phyloP scores from a whole-genome alignment of 2,113 vertebrate species.

The Oncorhynchus keta region DNA sequence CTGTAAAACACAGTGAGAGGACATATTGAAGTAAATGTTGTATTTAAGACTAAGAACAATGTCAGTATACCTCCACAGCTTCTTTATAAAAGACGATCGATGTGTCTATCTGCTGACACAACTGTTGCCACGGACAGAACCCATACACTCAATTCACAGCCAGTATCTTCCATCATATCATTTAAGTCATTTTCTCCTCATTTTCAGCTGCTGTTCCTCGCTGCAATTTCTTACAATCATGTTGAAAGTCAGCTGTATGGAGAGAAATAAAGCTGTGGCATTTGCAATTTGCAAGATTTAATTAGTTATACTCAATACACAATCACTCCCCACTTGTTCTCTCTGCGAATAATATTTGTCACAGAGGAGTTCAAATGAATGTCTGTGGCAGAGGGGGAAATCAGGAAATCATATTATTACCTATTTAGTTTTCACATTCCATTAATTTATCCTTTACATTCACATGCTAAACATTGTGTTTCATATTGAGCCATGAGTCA shows the following conservation, averaged over 20 bases:
- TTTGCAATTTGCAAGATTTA: background rate
- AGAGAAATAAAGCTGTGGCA: background rate
- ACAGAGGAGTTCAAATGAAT: constrained; percentile 23
- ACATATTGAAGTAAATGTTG: background rate
- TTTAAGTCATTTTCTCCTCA: background rate
- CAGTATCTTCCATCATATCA: constrained; percentile 2
- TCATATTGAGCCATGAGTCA: background rate
- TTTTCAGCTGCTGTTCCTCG: background rate
- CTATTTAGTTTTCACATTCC: background rate
- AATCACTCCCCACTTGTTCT: background rate
- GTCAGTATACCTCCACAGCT: background rate
- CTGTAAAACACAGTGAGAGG: background rate
- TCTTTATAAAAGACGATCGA: background rate
- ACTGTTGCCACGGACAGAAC: background rate
- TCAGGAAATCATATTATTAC: constrained; percentile 5
- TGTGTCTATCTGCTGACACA: background rate
- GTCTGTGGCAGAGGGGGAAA: constrained; percentile 11
- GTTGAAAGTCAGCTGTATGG: background rate
- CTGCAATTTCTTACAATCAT: constrained; percentile 1
- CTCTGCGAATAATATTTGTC: constrained; percentile 2
- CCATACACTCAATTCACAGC: background rate
- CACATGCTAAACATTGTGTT: background rate
- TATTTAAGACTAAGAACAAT: background rate
- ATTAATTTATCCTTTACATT: background rate
- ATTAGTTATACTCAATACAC: constrained; percentile 3